Conservation (phyloP, 1,140 invertebrate species). For the Formica selysi region DNA sequence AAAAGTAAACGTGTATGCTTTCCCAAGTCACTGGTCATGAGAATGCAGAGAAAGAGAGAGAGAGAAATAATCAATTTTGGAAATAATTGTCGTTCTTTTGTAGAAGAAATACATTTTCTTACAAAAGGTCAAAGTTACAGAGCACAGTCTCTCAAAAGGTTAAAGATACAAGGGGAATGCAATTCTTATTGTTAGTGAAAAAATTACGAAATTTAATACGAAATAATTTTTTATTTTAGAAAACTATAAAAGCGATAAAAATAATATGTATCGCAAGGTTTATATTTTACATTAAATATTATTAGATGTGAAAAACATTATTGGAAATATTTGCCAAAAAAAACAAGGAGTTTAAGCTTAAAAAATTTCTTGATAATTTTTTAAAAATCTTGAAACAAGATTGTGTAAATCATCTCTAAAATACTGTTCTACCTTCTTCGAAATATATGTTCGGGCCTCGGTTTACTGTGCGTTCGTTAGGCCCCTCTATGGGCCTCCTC, state of each 20-base stretch:
- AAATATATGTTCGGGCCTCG: neutral
- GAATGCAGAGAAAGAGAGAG: neutral
- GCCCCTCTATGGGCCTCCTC: slow-evolving; percentile 6
- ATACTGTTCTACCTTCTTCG: neutral
- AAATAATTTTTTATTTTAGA: neutral
- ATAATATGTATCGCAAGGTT: neutral
- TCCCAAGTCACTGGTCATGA: neutral
- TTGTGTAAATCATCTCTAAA: neutral
- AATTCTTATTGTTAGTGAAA: slow-evolving; percentile 13
- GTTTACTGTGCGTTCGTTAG: neutral
- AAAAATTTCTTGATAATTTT: neutral
- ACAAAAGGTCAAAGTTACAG: slow-evolving; percentile 40
- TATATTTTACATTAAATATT: neutral
- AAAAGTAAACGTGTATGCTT: neutral
- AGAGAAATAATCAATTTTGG: slow-evolving; percentile 12
- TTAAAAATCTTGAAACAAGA: neutral
- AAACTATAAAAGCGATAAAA: neutral
- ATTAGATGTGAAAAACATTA: neutral
- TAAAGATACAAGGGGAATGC: slow-evolving; percentile 8
- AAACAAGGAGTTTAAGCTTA: neutral
- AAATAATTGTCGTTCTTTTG: slow-evolving; percentile 25
- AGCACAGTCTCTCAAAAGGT: slow-evolving; percentile 22
- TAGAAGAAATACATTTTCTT: neutral
- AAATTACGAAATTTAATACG: neutral
- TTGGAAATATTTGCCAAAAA: neutral